A percentile compares a stretch with the other conserved stretches of the same genome.
These are phyloP conservation scores for Tetragonisca angustula DNA, from an alignment of 2,888 invertebrate species.

Conservation along the genomic window DNA sequence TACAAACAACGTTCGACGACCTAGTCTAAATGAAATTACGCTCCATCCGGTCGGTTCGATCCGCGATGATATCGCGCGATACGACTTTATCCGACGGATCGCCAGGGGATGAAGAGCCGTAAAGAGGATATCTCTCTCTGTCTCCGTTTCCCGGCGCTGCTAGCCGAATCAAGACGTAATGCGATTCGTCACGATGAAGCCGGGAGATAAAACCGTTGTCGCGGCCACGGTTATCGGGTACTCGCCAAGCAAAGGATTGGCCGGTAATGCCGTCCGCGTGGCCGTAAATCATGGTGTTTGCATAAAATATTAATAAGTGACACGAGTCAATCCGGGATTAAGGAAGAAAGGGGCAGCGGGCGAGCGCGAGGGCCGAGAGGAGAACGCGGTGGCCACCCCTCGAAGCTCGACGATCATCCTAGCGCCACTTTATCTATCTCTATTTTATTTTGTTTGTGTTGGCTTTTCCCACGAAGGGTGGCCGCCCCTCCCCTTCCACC, in stretches of 20 bases:
- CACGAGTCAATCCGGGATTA: slow-evolving; percentile 84
- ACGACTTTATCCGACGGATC: slow-evolving; percentile 60
- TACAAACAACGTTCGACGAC: neutral
- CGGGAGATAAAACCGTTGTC: slow-evolving; percentile 70
- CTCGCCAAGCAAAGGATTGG: slow-evolving; percentile 57
- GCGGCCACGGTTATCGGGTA: slow-evolving; percentile 72
- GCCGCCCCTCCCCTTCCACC: neutral
- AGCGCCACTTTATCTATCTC: slow-evolving; percentile 82
- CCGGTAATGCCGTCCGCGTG: slow-evolving; percentile 69
- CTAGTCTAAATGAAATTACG: slow-evolving; percentile 7
- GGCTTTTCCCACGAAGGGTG: slow-evolving; percentile 82
- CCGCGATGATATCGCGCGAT: slow-evolving; percentile 35
- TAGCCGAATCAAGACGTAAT: slow-evolving; percentile 65
- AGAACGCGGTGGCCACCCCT: slow-evolving; percentile 24
- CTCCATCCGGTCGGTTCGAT: slow-evolving; percentile 2
- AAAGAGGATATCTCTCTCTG: slow-evolving; percentile 24
- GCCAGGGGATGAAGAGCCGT: slow-evolving; percentile 34
- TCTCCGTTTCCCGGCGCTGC: neutral
- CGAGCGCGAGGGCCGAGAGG: slow-evolving; percentile 8
- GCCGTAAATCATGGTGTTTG: slow-evolving; percentile 83
- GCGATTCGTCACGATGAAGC: slow-evolving; percentile 65
- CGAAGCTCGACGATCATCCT: slow-evolving; percentile 39
- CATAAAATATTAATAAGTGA: slow-evolving; percentile 84
- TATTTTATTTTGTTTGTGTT: slow-evolving; percentile 83
- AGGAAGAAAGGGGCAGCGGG: slow-evolving; percentile 16